Evolutionary conservation across 2,113 vertebrate genomes (phyloP).

Genomic region (Nicator chloris): DNA sequence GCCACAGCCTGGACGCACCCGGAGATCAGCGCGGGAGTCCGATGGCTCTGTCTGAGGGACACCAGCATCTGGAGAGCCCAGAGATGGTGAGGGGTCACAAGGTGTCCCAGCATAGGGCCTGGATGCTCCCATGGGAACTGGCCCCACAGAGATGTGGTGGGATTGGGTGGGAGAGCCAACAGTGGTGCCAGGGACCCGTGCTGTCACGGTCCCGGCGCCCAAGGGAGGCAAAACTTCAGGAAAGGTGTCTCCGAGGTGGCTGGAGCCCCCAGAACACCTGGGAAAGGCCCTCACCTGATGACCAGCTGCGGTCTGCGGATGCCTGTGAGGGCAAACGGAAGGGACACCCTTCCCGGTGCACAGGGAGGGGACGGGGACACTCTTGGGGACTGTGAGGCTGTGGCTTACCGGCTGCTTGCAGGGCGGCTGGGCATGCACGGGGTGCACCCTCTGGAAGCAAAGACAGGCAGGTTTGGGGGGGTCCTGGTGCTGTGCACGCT

Average conservation of each 20-base stretch:
- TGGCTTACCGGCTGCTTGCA: constrained; percentile 64
- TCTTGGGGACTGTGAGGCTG: accelerated
- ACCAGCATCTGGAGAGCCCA: not conserved
- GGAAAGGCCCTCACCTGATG: not conserved
- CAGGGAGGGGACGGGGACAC: not conserved
- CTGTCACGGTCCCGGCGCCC: accelerated
- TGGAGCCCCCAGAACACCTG: not conserved
- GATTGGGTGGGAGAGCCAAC: not conserved
- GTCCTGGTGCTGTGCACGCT: accelerated
- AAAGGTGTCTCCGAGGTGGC: not conserved
- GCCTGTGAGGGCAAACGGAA: not conserved
- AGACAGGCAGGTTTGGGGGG: not conserved
- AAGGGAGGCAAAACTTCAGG: not conserved
- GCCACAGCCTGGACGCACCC: not conserved
- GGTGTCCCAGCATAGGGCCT: not conserved
- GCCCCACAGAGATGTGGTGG: accelerated
- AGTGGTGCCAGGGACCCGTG: not conserved
- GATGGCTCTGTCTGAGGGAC: not conserved
- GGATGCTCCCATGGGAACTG: not conserved
- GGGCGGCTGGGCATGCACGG: not conserved
- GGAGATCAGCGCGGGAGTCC: accelerated
- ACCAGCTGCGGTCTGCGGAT: accelerated
- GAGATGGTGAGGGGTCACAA: not conserved
- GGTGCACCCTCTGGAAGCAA: constrained; percentile 56
- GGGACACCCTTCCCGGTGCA: not conserved